Evolutionary conservation across 2,888 invertebrate species (phyloP).

Genomic region (Laothoe populi): DNA sequence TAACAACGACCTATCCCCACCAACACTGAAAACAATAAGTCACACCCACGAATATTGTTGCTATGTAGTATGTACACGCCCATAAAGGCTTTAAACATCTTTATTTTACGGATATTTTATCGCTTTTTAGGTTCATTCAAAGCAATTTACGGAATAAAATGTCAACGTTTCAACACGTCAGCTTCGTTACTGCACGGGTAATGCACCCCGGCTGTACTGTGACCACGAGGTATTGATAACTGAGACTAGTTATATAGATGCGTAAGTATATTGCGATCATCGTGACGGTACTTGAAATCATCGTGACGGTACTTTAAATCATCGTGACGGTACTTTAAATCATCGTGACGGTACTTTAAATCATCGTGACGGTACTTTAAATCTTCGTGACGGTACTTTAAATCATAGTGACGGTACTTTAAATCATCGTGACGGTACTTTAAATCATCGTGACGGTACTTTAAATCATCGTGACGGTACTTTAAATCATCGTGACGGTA

Average conservation of each 20-base stretch:
- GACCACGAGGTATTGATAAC: background rate
- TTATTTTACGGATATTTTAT: constrained; percentile 39
- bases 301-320: too few relatives aligned
- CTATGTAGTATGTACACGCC: background rate
- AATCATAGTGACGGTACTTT: too few relatives aligned
- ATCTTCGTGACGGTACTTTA: too few relatives aligned
- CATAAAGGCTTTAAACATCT: constrained; percentile 31
- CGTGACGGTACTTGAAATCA: too few relatives aligned
- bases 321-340: too few relatives aligned
- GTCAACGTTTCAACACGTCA: constrained; percentile 42
- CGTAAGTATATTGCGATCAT: background rate
- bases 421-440: too few relatives aligned
- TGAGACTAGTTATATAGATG: background rate
- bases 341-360: too few relatives aligned
- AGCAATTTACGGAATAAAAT: constrained; percentile 37
- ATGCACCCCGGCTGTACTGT: constrained; percentile 8
- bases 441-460: too few relatives aligned
- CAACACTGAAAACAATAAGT: background rate
- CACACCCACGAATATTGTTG: background rate
- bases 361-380: too few relatives aligned
- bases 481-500: too few relatives aligned
- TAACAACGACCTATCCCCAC: background rate
- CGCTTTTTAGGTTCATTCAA: constrained; percentile 37
- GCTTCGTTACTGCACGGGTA: constrained; percentile 34
- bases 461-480: too few relatives aligned